Evolutionary conservation across 2,888 invertebrate genomes (phyloP), one percentile per base, ranked within the genome.

Genomic region (Drosophila maculinotata): DNA sequence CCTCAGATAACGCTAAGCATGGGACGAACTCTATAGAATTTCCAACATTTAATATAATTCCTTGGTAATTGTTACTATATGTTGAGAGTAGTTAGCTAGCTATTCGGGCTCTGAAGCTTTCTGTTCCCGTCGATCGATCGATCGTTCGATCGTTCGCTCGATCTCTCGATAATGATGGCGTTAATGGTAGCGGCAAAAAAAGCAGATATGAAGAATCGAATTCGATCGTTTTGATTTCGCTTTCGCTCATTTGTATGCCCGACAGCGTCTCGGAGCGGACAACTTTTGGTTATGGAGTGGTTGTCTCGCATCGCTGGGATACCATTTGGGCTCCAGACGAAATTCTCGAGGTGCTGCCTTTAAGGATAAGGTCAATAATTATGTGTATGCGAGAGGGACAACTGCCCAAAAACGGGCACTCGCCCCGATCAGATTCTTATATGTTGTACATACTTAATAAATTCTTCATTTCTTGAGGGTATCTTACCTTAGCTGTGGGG

Each of bases 151-250:
- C 17, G 10, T n/a, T 41, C 26, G 44, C 44, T 10, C 20, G 10
- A 14, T n/a, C 17, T 7, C 30, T 60, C 71, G 75, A 78, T 79
- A 79, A 79, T 81, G 73, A 76, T 57, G 68, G 78, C 71, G 76
- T 71, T 76, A 71, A 65, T 76, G 75, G 31, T 51, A 42, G 36
- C 28, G n/a, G 7, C 7, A 33, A 26, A 23, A 39, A 42, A 8
- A 42, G n/a, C n/a, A 12, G n/a, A n/a, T n/a, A n/a, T n/a, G n/a
- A n/a, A 20, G 20, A 20, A 20, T 2, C 20, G 20, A 20, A 20
- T 20, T 20, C 20, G 20, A 20, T 58, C 57, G 45, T 62, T 71
- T 70, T 70, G 51, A 59, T 54, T 72, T 63, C 20, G 38, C 41
- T 47, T 49, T 45, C 47, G 49, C 76, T 79, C 69, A 73, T 76